A percentile compares a stretch with the other conserved stretches of the same genome.
phyloP scores from a whole-genome alignment of 2,113 vertebrate genomes.

The Bubo blakistoni region DNA sequence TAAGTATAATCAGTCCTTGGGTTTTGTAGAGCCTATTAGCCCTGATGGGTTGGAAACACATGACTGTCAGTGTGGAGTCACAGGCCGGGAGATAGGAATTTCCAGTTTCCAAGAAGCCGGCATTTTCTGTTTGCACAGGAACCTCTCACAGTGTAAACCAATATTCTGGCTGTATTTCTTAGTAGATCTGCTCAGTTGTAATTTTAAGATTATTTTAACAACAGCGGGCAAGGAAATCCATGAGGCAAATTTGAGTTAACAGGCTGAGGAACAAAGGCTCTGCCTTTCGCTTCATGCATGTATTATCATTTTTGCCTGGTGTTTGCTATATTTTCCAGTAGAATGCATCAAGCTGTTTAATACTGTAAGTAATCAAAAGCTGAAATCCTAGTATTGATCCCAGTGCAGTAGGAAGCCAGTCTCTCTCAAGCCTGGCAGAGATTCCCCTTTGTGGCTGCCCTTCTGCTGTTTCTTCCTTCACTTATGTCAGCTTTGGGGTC shows the following conservation, averaged over 20 bases:
- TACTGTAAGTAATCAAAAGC: not conserved
- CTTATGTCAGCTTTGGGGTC: not conserved
- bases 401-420: not conserved
- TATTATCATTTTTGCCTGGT: not conserved
- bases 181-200: not conserved
- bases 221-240: not conserved
- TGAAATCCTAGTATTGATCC: not conserved
- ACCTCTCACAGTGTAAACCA: not conserved
- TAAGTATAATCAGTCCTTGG: slow-evolving; percentile 24
- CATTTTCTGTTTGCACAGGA: not conserved
- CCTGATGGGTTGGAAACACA: slow-evolving; percentile 12
- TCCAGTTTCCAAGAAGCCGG: not conserved
- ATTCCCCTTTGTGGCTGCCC: not conserved
- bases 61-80: not conserved
- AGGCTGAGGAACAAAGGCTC: not conserved
- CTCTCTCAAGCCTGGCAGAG: not conserved
- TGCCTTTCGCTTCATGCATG: not conserved
- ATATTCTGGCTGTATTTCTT: slow-evolving; percentile 10
- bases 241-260: not conserved
- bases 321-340: not conserved
- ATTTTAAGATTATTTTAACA: slow-evolving; percentile 42
- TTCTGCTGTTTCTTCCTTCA: not conserved
- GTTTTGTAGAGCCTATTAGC: slow-evolving; percentile 23
- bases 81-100: slow-evolving; percentile 13
- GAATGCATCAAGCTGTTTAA: not conserved